Percentiles rank a stretch among this genome's conserved stretches.
Conservation (phyloP, 2,797 vertebrate species). For the Saguinus oedipus region DNA sequence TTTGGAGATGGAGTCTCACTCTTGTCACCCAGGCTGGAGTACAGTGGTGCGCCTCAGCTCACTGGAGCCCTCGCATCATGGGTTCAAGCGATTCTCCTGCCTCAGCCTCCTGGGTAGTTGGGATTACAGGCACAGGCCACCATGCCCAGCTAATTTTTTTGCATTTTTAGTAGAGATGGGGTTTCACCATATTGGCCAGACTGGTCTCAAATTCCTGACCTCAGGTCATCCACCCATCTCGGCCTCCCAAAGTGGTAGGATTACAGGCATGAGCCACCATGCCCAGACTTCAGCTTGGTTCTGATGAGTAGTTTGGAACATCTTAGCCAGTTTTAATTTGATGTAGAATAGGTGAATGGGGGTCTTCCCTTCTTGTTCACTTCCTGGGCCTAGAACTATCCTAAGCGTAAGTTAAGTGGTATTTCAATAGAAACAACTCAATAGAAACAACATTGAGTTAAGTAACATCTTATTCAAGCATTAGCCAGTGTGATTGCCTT, state of each 20-base stretch:
- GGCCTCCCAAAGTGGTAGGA: not conserved
- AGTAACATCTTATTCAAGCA: not conserved
- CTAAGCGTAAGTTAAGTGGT: not conserved
- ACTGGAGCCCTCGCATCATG: no score
- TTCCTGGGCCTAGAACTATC: not conserved
- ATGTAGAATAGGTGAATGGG: not conserved
- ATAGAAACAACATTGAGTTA: not conserved
- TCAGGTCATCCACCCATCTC: no score
- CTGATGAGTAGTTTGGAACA: not conserved
- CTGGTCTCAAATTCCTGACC: no score
- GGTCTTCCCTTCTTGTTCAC: not conserved
- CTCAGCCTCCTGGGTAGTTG: no score
- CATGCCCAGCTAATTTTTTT: no score
- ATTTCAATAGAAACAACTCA: not conserved
- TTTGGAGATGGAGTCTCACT: no score
- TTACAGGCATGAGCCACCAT: not conserved
- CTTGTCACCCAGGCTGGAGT: no score
- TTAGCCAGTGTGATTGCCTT: not conserved
- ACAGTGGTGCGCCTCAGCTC: no score
- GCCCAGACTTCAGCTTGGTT: not conserved
- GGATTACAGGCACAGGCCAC: no score
- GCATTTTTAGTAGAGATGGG: no score
- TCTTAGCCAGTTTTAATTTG: not conserved
- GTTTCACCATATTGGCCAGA: no score
- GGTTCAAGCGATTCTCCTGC: no score